phyloP scores from a whole-genome alignment of 1,140 invertebrate species.

The Brachionus angularis region DNA sequence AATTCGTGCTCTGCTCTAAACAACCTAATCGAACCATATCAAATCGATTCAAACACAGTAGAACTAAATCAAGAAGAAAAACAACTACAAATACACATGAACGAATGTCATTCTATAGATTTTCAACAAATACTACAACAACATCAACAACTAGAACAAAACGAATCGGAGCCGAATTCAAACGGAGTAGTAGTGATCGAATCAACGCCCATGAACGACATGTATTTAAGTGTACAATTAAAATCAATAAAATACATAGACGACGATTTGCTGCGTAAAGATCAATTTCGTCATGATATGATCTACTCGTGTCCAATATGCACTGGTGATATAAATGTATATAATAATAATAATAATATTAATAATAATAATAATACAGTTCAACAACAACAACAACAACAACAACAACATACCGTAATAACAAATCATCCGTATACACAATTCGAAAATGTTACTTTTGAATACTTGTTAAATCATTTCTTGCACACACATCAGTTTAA shows the following conservation, averaged over 20 bases:
- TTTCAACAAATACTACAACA: constrained; percentile 41
- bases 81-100: constrained; percentile 6
- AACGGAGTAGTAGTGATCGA: constrained; percentile 37
- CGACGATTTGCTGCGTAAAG: constrained; percentile 18
- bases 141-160: constrained; percentile 15
- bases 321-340: constrained; percentile 22
- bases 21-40: constrained; percentile 26
- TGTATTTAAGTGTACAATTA: constrained; percentile 8
- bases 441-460: constrained; percentile 39
- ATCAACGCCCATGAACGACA: constrained; percentile 41
- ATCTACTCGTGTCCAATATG: constrained; percentile 41
- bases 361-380: no score
- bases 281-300: constrained; percentile 28
- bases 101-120: constrained; percentile 34
- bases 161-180: neutral
- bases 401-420: neutral
- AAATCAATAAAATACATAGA: constrained; percentile 42
- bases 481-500: constrained; percentile 25
- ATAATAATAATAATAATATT: no score
- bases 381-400: no score
- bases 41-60: neutral
- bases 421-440: constrained; percentile 3
- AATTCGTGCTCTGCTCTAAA: no score
- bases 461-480: constrained; percentile 32
- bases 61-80: constrained; percentile 2